phyloP scores from a whole-genome alignment of 2,797 vertebrate species.

The Labeo calbasu region DNA sequence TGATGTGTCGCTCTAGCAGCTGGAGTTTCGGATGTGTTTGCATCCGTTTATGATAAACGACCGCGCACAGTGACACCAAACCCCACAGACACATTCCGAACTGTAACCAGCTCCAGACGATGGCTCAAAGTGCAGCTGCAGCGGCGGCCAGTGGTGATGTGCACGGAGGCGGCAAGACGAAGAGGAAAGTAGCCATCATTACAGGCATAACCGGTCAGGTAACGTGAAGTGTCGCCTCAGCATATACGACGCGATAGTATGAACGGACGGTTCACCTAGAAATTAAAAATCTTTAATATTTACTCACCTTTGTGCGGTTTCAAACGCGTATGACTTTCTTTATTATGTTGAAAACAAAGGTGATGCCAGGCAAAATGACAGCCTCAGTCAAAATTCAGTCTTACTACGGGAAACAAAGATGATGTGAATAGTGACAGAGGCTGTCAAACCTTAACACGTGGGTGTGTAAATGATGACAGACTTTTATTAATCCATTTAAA shows the following conservation, averaged over 20 bases:
- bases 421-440: background rate
- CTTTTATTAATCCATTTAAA: background rate
- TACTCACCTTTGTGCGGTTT: background rate
- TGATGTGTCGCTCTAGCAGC: conserved; percentile 54
- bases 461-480: background rate
- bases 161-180: conserved; percentile 56
- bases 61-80: background rate
- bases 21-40: conserved; percentile 60
- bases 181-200: conserved; percentile 77
- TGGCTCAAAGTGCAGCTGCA: conserved; percentile 68
- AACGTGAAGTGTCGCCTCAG: conserved; percentile 36
- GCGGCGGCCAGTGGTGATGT: conserved; percentile 12
- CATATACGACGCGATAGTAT: background rate
- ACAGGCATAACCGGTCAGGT: conserved; percentile 86
- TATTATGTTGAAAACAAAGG: background rate
- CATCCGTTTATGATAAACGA: conserved; percentile 18
- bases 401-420: background rate
- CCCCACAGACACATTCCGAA: too few species aligned
- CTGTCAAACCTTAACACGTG: background rate
- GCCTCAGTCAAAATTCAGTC: background rate
- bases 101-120: conserved; percentile 47
- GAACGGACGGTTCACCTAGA: background rate
- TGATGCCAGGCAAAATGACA: background rate
- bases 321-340: too few species aligned
- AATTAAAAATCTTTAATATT: background rate